Evolutionary conservation across 2,113 vertebrate genomes (phyloP).

Genomic region (Gymnobelideus leadbeateri): DNA sequence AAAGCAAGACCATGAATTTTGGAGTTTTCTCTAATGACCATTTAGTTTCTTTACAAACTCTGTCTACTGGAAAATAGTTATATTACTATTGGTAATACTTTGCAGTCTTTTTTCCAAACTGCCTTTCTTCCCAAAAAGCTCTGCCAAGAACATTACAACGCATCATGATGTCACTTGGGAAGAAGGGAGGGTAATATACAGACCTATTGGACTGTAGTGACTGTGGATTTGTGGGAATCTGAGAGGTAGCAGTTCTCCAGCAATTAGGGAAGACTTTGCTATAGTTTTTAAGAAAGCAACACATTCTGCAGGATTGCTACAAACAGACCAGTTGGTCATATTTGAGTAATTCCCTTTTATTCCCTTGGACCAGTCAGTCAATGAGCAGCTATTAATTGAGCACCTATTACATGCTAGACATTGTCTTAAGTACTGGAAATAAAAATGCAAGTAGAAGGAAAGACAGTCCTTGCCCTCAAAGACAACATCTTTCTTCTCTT

Average conservation of each 20-base stretch:
- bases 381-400: not conserved
- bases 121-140: not conserved
- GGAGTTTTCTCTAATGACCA: not conserved
- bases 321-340: not conserved
- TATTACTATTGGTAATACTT: constrained; percentile 2
- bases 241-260: not conserved
- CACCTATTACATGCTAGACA: not conserved
- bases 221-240: not conserved
- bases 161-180: not conserved
- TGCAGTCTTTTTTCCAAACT: not conserved
- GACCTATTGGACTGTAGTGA: not conserved
- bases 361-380: not conserved
- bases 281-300: not conserved
- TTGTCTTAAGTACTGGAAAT: not conserved
- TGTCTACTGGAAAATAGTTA: not conserved
- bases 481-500: not conserved
- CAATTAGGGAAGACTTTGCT: not conserved
- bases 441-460: not conserved
- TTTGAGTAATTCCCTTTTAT: not conserved
- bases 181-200: not conserved
- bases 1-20: not conserved
- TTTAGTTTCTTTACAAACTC: constrained; percentile 1
- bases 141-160: not conserved
- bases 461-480: not conserved
- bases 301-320: not conserved